A percentile compares a stretch with the other conserved stretches of the same genome.
phyloP scores from a whole-genome alignment of 2,888 invertebrate species.

The Cryptocephalus primarius region DNA sequence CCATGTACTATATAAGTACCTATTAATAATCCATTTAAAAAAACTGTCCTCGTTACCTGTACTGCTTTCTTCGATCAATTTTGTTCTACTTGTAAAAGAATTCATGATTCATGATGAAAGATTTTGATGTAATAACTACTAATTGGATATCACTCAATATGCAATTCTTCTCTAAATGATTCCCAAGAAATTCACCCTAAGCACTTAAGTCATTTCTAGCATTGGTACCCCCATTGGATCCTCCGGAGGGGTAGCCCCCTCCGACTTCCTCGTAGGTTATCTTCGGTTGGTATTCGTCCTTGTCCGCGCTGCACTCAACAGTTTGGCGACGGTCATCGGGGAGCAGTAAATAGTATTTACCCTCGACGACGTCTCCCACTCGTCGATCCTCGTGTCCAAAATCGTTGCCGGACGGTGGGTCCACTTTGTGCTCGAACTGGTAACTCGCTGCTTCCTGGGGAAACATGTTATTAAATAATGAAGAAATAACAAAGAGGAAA shows the following conservation, averaged over 20 bases:
- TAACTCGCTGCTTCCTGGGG: slow-evolving; percentile 42
- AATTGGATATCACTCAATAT: too few species aligned
- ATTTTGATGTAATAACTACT: too few species aligned
- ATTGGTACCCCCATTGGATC: slow-evolving; percentile 28
- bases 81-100: too few species aligned
- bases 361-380: slow-evolving; percentile 54
- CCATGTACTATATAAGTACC: too few species aligned
- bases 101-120: too few species aligned
- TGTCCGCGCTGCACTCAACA: slow-evolving; percentile 54
- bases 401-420: slow-evolving; percentile 53
- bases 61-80: too few species aligned
- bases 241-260: slow-evolving; percentile 16
- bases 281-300: slow-evolving; percentile 53
- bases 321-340: slow-evolving; percentile 58
- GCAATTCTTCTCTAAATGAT: too few species aligned
- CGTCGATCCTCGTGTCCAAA: slow-evolving; percentile 57
- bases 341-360: slow-evolving; percentile 55
- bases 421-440: slow-evolving; percentile 56
- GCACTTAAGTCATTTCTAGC: slow-evolving; percentile 8
- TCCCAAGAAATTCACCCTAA: too few species aligned
- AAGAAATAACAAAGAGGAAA: neutral
- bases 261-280: slow-evolving; percentile 46
- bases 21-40: too few species aligned
- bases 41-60: too few species aligned
- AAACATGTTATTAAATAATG: too few species aligned